These are phyloP conservation scores for Pseudolycoriella hygida DNA, from an alignment of 2,888 invertebrate genomes.

Conservation along the genomic window DNA sequence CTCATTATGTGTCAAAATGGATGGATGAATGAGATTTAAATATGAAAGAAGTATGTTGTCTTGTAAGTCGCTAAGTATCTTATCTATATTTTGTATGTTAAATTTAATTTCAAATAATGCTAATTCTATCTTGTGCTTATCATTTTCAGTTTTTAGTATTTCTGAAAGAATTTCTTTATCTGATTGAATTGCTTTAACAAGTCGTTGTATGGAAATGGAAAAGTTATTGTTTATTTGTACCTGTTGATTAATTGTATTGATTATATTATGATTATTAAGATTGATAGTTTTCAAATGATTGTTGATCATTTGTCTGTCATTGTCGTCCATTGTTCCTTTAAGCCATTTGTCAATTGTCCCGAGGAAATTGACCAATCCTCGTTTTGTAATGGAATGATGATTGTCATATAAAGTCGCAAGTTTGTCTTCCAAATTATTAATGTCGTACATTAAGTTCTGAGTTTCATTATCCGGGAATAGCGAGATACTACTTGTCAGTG, in stretches of 20 bases:
- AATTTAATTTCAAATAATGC: constrained; percentile 2
- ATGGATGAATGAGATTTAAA: constrained; percentile 7
- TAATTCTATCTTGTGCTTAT: not conserved
- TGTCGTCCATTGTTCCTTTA: not conserved
- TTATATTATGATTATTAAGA: constrained; percentile 6
- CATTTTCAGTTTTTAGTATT: not conserved
- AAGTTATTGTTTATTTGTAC: constrained; percentile 3
- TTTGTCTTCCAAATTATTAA: not conserved
- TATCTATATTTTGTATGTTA: constrained; percentile 6
- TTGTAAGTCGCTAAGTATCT: constrained; percentile 5
- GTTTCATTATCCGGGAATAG: not conserved
- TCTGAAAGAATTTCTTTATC: constrained; percentile 1
- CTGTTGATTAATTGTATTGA: constrained; percentile 5
- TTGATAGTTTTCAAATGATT: constrained; percentile 5
- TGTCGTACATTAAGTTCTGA: not conserved
- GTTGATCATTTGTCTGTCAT: not conserved
- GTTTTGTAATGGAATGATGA: not conserved
- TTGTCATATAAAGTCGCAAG: not conserved
- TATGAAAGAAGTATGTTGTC: constrained; percentile 6
- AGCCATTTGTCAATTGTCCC: not conserved
- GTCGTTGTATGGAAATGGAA: not conserved
- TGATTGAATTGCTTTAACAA: not conserved
- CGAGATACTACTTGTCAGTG: not conserved
- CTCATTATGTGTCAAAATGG: constrained; percentile 5
- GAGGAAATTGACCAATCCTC: not conserved